Evolutionary conservation across 2,797 vertebrate genomes (phyloP).

Genomic region (Xyrichtys novacula): DNA sequence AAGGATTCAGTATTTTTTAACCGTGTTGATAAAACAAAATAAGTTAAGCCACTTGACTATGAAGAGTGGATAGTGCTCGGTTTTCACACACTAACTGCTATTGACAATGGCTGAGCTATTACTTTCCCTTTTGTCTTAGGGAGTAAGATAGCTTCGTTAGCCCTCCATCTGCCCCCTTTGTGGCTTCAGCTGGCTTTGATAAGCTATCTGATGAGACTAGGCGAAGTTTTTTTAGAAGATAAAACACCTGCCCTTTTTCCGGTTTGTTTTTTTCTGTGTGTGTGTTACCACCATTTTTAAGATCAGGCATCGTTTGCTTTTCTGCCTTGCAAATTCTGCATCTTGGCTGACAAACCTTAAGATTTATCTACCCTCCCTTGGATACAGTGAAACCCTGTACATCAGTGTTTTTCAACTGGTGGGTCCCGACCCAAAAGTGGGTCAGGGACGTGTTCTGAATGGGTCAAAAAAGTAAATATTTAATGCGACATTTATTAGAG

Average conservation of each 20-base stretch:
- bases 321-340: slow-evolving; percentile 17
- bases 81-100: slow-evolving; percentile 62
- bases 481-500: too few species aligned
- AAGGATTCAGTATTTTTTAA: slow-evolving; percentile 9
- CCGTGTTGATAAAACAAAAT: neutral
- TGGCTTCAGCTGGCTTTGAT: slow-evolving; percentile 68
- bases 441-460: too few species aligned
- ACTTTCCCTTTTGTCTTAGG: slow-evolving; percentile 85
- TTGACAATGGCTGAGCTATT: slow-evolving; percentile 81
- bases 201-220: slow-evolving; percentile 47
- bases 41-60: slow-evolving; percentile 11
- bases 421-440: too few species aligned
- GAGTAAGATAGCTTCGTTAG: slow-evolving; percentile 76
- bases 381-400: too few species aligned
- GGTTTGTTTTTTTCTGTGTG: neutral
- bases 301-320: slow-evolving; percentile 18
- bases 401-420: too few species aligned
- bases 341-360: slow-evolving; percentile 13
- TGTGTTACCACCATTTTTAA: slow-evolving; percentile 22
- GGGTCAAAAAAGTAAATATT: too few species aligned
- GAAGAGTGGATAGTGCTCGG: slow-evolving; percentile 53
- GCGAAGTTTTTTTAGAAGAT: slow-evolving; percentile 42
- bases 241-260: slow-evolving; percentile 19
- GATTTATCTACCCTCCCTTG: slow-evolving; percentile 2
- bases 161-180: slow-evolving; percentile 76